These are phyloP conservation scores for Paguma larvata DNA, from an alignment of 2,797 vertebrate species.

Conservation along the genomic window DNA sequence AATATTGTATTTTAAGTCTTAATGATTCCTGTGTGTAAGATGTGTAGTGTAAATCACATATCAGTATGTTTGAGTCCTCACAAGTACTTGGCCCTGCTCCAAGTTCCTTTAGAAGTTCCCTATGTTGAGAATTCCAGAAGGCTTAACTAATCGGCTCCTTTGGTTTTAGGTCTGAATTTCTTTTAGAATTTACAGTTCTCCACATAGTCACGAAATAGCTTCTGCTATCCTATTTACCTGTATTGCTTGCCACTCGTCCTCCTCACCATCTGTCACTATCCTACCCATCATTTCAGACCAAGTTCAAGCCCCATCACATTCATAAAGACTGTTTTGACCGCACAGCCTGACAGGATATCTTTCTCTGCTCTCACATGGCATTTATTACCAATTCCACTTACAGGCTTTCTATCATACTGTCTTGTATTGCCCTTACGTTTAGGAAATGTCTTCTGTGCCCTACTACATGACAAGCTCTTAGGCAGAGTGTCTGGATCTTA, in stretches of 20 bases:
- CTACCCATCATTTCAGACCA: neutral
- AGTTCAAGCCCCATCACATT: neutral
- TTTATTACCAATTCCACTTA: neutral
- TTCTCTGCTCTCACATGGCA: neutral
- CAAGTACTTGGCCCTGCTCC: neutral
- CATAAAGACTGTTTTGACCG: neutral
- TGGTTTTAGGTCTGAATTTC: neutral
- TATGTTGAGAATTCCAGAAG: neutral
- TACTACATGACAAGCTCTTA: neutral
- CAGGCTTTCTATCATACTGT: neutral
- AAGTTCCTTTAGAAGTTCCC: neutral
- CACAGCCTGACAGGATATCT: neutral
- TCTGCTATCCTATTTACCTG: neutral
- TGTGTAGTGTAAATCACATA: neutral
- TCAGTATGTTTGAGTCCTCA: neutral
- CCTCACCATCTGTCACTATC: neutral
- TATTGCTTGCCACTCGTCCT: neutral
- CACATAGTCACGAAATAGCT: neutral
- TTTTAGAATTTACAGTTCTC: neutral
- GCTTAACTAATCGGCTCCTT: neutral
- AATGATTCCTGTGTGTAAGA: neutral
- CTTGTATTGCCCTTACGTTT: neutral
- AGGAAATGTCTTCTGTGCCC: neutral
- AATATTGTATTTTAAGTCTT: neutral
- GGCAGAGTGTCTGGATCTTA: neutral